Evolutionary conservation across 2,113 vertebrate species (phyloP), one percentile per base, ranked within the genome.

Genomic region (Channa argus): DNA sequence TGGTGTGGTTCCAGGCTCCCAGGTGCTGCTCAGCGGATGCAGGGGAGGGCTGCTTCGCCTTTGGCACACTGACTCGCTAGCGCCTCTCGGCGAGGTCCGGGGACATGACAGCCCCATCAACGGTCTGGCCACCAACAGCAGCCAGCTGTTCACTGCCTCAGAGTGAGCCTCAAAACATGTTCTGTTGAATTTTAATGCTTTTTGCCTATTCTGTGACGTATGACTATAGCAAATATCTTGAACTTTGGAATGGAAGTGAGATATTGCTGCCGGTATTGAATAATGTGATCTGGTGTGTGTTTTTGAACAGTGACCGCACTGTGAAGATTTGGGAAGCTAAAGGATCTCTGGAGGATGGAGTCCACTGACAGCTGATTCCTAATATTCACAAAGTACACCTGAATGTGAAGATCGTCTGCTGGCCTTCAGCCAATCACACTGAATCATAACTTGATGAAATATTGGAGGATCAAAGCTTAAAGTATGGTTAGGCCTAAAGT

Each of bases 281-380:
- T 43, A 14, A 51, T 3, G 14, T 33, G 7, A 53, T 0, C 9
- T 12, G 8, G 4, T 45, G 12, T 1, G 1, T 65, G 6, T 34
- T 63, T 66, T 61, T 47, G 1, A 0, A 12, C 88, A 99, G 98
- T 86, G 98, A 99, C 85, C 95, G 96, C 47, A 99, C 98, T 8
- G 97, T 99, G 86, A 96, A 95, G 89, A 97, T 99, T 79, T 99
- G 98, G 98, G 97, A 96, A 83, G 93, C 95, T 77, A 96, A 94
- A 56, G 94, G 92, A 45, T 83, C 92, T 54, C 88, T 96, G 59
- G 97, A 99, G 0, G 96, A 96, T 11, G 92, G 91, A 52, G n/a
- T 86, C 36, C 73, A 88, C 76, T 95, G 71, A 95, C 89, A 46
- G 13, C 34, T 13, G 49, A 24, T 33, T 92, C 93, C 58, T 41